Base-by-base conservation (phyloP, 2,888 invertebrate species). In the Mythimna pallens region DNA sequence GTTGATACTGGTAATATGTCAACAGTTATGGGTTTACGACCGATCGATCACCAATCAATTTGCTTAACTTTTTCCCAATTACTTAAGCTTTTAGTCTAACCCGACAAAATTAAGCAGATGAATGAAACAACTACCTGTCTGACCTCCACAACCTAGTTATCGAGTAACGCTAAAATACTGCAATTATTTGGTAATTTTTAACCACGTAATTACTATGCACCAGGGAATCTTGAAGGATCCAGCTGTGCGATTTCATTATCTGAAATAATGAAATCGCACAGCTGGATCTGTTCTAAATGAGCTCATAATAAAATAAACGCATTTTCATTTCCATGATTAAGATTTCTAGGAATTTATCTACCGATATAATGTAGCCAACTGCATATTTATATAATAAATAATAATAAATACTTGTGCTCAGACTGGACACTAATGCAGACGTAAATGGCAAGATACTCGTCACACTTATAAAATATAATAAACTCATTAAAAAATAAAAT, bases 301-400 rank as follows among this genome's bases (percentile, higher is more conserved):
- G 34, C 6, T 20, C 12, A 57, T 69, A 50, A 50, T 58, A 54
- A 78, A 71, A 71, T 66, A 7, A n/a, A 40, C 30, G n/a, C 12
- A 40, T 61, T 64, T 68, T 3, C 64, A 65, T 62, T 63, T 50
- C 25, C 47, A 14, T 64, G 63, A 73, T 63, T 40, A 14, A 14
- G 40, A 58, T 63, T 73, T 50, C 55, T 73, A 63, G 55, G 55
- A 75, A 76, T 74, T 61, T 20, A 54, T 12, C 22, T 14, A 54
- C 30, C 36, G 75, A 61, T 61, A 54, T 55, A 55, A 36, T 22
- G 22, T 22, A 40, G 10, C 6, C 12, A 72, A 30, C n/a, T 4
- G 10, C 17, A 17, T 52, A 52, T 25, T 22, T 10, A 20, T 61
- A 55, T 55, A 57, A 12, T 50, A 40, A n/a, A 58, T 25, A 61